Base-by-base conservation (phyloP, 2,888 invertebrate genomes). In the Emmelina monodactyla region DNA sequence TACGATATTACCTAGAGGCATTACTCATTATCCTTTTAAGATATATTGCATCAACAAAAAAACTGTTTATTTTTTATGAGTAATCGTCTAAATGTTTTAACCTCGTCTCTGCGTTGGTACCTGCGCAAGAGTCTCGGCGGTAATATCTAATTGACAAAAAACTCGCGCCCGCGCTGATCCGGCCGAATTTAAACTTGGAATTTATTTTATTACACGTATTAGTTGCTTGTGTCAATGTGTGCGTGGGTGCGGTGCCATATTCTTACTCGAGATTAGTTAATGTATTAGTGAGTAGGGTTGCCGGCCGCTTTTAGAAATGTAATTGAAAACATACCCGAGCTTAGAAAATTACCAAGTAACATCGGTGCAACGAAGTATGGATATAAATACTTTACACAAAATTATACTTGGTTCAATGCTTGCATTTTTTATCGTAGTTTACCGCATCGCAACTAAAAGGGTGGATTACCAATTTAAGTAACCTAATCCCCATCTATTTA, bases 71-170 rank as follows among this genome's bases (percentile, higher is more conserved):
- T 19, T 19, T 19, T 6, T 6, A 5, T 6, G 19, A 19, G 5
- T 19, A n/a, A n/a, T n/a, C n/a, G n/a, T n/a, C n/a, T n/a, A n/a
- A n/a, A n/a, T n/a, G n/a, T n/a, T n/a, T n/a, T n/a, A n/a, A n/a
- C n/a, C n/a, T n/a, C n/a, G n/a, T 46, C 41, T 44, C 46, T 55
- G 53, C 55, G 51, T 51, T 58, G 62, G 72, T 76, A 76, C 78
- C 78, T 78, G 72, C 54, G 53, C 46, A 49, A 48, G 49, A 54
- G 53, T 43, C 58, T 61, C 58, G 54, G 51, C 55, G 58, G 75
- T 79, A 76, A 73, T 71, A 66, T 70, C 73, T 76, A 76, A 79
- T 79, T 76, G 75, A 76, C 75, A 73, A 75, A 76, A 75, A 78
- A 76, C 69, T 53, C 52, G 50, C 53, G 64, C 58, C 59, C 64